Percentiles rank a stretch among this genome's conserved stretches.
Conservation (phyloP, 2,888 invertebrate species). For the Dinocampus coccinellae region DNA sequence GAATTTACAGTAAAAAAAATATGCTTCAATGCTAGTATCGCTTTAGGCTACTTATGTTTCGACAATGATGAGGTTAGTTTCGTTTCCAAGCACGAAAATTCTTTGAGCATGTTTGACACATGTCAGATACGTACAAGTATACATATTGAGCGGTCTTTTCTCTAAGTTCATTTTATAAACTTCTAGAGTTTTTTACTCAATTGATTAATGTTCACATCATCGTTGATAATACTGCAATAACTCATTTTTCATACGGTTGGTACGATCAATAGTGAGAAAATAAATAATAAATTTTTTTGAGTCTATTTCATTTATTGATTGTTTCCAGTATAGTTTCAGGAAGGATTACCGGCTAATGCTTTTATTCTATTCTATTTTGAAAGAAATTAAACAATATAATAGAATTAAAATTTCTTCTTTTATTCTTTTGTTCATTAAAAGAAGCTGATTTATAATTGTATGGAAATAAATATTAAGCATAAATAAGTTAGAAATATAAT, state of each 20-base stretch:
- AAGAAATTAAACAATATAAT: too few relatives aligned
- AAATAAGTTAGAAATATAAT: not conserved
- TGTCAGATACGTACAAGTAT: not conserved
- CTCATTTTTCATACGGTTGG: not conserved
- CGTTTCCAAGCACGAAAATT: too few relatives aligned
- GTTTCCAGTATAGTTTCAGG: not conserved
- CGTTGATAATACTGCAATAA: not conserved
- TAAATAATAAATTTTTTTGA: conserved; percentile 10
- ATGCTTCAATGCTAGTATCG: too few relatives aligned
- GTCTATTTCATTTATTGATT: conserved; percentile 1
- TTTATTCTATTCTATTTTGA: too few relatives aligned
- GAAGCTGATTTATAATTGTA: not conserved
- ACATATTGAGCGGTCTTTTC: too few relatives aligned
- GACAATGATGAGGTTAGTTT: too few relatives aligned
- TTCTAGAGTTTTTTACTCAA: not conserved
- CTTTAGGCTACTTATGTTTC: too few relatives aligned
- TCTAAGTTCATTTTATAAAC: not conserved
- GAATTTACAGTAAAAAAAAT: too few relatives aligned
- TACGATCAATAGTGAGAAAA: not conserved
- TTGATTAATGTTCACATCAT: not conserved
- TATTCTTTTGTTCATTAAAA: not conserved
- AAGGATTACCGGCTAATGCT: not conserved
- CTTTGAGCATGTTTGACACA: not conserved
- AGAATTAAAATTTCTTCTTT: too few relatives aligned
- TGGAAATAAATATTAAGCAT: not conserved